Percentiles rank a stretch among this genome's conserved stretches.
Conservation (phyloP, 1,140 invertebrate species). For the Papilio helenus region DNA sequence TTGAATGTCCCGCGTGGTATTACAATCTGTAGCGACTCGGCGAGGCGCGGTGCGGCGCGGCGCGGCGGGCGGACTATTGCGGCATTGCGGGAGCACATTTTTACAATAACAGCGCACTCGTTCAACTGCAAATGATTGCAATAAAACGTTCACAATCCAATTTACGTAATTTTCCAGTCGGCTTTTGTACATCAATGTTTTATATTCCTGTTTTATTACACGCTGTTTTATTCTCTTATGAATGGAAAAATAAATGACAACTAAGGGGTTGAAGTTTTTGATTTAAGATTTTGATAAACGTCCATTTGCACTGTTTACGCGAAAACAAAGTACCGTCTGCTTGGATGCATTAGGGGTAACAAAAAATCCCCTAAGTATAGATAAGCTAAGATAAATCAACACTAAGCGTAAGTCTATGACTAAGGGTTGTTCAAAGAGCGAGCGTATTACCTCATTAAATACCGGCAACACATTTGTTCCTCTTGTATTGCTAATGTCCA, state of each 20-base stretch:
- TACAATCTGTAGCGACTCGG: not conserved
- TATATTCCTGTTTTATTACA: not conserved
- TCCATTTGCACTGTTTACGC: no score
- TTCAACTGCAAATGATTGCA: slow-evolving; percentile 31
- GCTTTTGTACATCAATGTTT: slow-evolving; percentile 14
- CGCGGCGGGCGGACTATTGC: not conserved
- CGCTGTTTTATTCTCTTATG: not conserved
- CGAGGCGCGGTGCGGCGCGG: not conserved
- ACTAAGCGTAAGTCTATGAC: not conserved
- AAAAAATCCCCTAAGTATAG: not conserved
- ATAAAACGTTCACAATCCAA: slow-evolving; percentile 31
- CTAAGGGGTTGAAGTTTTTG: not conserved
- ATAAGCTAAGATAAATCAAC: not conserved
- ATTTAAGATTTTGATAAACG: not conserved
- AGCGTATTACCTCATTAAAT: no score
- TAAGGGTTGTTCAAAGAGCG: not conserved
- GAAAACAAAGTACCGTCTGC: no score
- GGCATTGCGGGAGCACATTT: slow-evolving; percentile 2
- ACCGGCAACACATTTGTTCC: no score
- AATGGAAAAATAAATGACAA: not conserved
- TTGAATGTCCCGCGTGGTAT: not conserved
- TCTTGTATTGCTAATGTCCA: no score
- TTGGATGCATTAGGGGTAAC: no score
- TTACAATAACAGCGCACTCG: slow-evolving; percentile 19
- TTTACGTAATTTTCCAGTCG: slow-evolving; percentile 27